Base-by-base conservation (phyloP, 2,113 vertebrate species). In the Penelope pileata region DNA sequence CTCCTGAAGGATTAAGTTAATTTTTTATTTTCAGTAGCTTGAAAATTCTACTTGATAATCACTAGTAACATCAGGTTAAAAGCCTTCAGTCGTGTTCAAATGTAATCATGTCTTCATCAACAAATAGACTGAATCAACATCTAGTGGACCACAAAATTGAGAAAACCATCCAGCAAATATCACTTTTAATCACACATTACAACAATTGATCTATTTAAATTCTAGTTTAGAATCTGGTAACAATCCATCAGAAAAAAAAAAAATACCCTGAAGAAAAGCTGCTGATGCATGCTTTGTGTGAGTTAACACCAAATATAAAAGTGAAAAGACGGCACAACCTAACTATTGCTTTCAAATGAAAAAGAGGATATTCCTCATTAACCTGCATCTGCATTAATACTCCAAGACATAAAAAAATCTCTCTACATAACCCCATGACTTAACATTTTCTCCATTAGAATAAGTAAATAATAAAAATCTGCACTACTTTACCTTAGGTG, bases 401-500 rank as follows among this genome's bases (percentile, higher is more conserved):
- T 73, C 14, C 48, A 63, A 27, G 26, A 21, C 9, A 45, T 51
- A 13, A 75, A 68, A 82, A 82, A 17, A 75, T 16, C 23, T 56
- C 21, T 67, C 38, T 43, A 64, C 4, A 22, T 12, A 50, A 70
- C 34, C 9, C 38, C 2, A 2, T n/a, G 18, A 38, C 16, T 22
- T 66, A 51, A 62, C 67, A 67, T 48, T 17, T 58, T 34, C 27
- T 68, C 32, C 10, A 21, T 32, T 32, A 36, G 1, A 3, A 17
- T 62, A 88, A 86, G 7, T 19, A 58, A 27, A 32, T 24, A 24
- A 29, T 9, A 80, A 68, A 58, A 56, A 88, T 19, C 5, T 2
- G 7, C 10, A 40, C 19, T 3, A 3, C 9, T 48, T 88, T 94
- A 99, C 99, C 98, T 99, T 99, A 10, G 95, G 82, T 27, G 98